Evolutionary conservation across 2,797 vertebrate species (phyloP), one percentile per base, ranked within the genome.

Genomic region (Poecilia velifera): DNA sequence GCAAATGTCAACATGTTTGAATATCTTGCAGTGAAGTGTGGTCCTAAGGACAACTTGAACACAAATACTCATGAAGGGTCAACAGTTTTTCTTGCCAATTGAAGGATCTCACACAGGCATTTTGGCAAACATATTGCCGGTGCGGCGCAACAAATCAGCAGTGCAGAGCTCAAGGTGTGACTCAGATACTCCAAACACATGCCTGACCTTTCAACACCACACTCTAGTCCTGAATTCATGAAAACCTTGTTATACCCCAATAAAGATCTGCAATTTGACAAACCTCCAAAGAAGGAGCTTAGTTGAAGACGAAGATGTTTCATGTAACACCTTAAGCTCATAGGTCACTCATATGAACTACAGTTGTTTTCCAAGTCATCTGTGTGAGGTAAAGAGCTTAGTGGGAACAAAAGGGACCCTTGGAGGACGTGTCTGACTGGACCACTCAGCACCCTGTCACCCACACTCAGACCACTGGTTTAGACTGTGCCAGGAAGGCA

Each of bases 401-500:
- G 64, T 51, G 82, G n/a, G 25, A 46, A 46, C 72, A 28, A 22
- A 6, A 59, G 51, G 73, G 45, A 77, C 76, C 43, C 31, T 28
- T 34, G 70, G 77, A 87, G 86, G 87, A 90, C 86, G 88, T 89
- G n/a, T 85, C 78, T 74, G 79, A 84, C 79, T 57, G 47, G 68
- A 84, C 77, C 77, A 80, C 79, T 93, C 89, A 84, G 62, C 90
- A 84, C 82, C 78, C 78, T 75, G 86, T 92, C 90, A 91, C 74
- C 77, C 83, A 85, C 87, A 80, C 74, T 75, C 47, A 72, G 47
- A 77, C 78, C 79, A 82, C 80, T 91, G 71, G 86, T 90, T 90
- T 84, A 90, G 83, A 47, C 90, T 84, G 36, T 43, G 62, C 68
- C 86, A 90, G 87, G 84, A 88, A 93, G 87, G 76, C 86, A 92